Base-by-base conservation (phyloP, 2,888 invertebrate species). In the Erebia epiphron region DNA sequence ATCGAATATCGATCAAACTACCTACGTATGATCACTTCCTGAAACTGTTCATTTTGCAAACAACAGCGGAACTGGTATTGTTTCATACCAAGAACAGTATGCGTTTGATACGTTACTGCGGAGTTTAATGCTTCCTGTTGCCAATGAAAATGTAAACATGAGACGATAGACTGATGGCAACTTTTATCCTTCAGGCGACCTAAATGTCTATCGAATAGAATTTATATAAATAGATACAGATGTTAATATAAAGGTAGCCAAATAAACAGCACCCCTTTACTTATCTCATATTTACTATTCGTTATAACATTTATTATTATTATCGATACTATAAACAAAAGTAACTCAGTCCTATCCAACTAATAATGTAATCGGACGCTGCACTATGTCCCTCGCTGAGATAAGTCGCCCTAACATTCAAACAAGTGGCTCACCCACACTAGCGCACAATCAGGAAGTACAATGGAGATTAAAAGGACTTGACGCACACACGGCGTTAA, bases 351-450 rank as follows among this genome's bases (percentile, higher is more conserved):
- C 75, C 77, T 74, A 75, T 79, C 79, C 85, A 67, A 76, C 75
- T 73, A 77, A 90, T 89, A 88, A 82, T 83, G 90, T 90, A 91
- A 92, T 92, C 90, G 92, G 91, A 92, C 92, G 91, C 92, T 91
- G 91, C 90, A 88, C 92, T 91, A 88, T 88, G 91, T 90, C 91
- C 92, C 92, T 90, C 87, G 80, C 88, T 82, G 89, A 91, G 92
- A 92, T 91, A 92, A 91, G 91, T 90, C 88, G 89, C 92, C 93
- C 92, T 88, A 90, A 86, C 91, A 91, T 91, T 91, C 91, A 88
- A 92, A 92, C 93, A 93, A 92, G 92, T 93, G 92, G 90, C 89
- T 90, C 87, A 92, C 92, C 71, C 92, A 91, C 92, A 92, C 92
- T 58, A 56, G 74, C 79, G 73, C 78, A 83, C 82, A 82, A 91